Evolutionary conservation across 2,888 invertebrate genomes (phyloP).

Genomic region (Torymus aiolomorphi): DNA sequence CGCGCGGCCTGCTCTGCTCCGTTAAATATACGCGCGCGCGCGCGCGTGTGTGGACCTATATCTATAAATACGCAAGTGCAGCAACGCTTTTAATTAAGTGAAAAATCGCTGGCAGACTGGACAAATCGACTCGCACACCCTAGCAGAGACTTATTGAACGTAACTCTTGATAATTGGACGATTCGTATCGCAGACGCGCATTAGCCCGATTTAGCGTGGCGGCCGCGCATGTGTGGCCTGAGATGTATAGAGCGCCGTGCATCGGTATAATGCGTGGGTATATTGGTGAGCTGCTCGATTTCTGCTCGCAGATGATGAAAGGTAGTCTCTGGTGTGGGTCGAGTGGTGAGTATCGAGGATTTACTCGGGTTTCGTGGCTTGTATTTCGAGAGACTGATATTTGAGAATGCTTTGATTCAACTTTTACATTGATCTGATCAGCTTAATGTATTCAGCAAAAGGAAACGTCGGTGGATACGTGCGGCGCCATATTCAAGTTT

Average conservation of each 20-base stretch:
- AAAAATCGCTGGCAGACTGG: slow-evolving; percentile 12
- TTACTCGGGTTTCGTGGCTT: not conserved
- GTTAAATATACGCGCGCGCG: slow-evolving; percentile 14
- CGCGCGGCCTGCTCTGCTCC: not conserved
- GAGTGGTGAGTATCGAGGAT: not conserved
- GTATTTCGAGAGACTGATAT: no score
- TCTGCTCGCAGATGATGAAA: slow-evolving; percentile 21
- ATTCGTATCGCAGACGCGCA: slow-evolving; percentile 23
- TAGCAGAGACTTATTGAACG: not conserved
- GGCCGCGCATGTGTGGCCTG: not conserved
- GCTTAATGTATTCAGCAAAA: no score
- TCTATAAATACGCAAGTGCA: slow-evolving; percentile 30
- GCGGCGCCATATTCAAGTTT: no score
- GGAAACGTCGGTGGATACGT: no score
- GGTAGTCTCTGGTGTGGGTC: no score
- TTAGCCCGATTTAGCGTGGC: slow-evolving; percentile 1
- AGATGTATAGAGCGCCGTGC: slow-evolving; percentile 5
- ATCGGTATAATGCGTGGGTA: slow-evolving; percentile 17
- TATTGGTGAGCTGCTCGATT: not conserved
- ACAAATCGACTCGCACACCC: slow-evolving; percentile 18
- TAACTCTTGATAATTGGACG: slow-evolving; percentile 45
- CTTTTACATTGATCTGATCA: no score
- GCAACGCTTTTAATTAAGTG: slow-evolving; percentile 24
- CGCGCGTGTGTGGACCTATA: no score
- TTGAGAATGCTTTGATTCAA: no score